Evolutionary conservation across 1,140 invertebrate species (phyloP), one percentile per base, ranked within the genome.

Genomic region (Acyrthosiphon pisum): DNA sequence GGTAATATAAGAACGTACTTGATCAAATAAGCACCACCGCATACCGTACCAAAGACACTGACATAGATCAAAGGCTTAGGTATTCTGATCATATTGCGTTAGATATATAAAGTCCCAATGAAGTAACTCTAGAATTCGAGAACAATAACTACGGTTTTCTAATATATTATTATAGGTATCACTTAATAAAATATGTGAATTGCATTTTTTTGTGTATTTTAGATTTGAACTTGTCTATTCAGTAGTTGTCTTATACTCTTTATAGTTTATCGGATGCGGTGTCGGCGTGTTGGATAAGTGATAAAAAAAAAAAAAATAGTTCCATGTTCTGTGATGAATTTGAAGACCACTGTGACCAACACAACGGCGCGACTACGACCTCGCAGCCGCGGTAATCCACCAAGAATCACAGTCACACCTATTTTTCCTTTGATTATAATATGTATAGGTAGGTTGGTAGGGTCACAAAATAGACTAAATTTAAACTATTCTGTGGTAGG

Each of bases 11-110:
- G 6, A 48, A 68, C 56, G n/a, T 92, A 94, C 94, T 94, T 94
- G 41, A 94, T 68, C 23, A 94, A 81, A 90, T 93, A 91, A 48
- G 93, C 68, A n/a, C 90, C 91, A 26, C 94, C 94, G 26, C 93
- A 93, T 37, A 93, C 46, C 2, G 93, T 94, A 9, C 94, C 93
- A 81, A 94, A 93, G 88, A 92, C 76, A 91, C 94, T 94, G 7
- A 89, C 87, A 41, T 94, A 50, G 30, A 94, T 26, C 53, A 94
- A 76, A 18, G 94, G 94, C 68, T 94, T 94, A 26, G 94, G 56
- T 83, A 94, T 93, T 22, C 89, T 93, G 20, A 91, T 37, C 56
- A 91, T 89, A 56, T 23, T 56, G 84, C 41, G 60, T 1, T 76
- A 14, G 30, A 53, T 53, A 76, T 76, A 18, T 68, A 14, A 68